These are phyloP conservation scores for Clusia tigrina DNA, from an alignment of 2,888 invertebrate species.

Conservation along the genomic window DNA sequence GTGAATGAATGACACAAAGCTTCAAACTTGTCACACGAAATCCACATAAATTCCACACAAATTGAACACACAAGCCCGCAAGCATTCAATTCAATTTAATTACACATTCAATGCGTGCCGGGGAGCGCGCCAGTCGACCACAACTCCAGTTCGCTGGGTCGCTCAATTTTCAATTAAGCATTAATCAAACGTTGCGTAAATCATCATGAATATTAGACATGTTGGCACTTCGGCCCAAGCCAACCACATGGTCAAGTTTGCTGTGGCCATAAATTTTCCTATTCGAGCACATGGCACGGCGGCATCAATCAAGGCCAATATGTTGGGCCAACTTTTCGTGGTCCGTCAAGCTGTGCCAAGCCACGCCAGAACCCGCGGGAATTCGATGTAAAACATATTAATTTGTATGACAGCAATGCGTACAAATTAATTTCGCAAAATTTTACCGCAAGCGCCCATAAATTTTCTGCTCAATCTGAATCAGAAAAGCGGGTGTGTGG, in stretches of 20 bases:
- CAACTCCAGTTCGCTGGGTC: background rate
- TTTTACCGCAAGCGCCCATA: no score
- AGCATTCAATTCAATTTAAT: background rate
- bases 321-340: background rate
- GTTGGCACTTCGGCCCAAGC: background rate
- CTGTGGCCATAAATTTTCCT: background rate
- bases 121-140: background rate
- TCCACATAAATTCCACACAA: no score
- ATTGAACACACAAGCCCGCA: background rate
- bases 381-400: no score
- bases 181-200: constrained; percentile 4
- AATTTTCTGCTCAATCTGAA: no score
- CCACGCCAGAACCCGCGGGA: no score
- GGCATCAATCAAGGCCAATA: background rate
- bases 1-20: no score
- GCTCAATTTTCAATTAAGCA: background rate
- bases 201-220: background rate
- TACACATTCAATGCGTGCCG: background rate
- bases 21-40: no score
- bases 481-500: no score
- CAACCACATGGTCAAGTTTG: background rate
- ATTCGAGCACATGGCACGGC: background rate
- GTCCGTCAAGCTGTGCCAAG: no score
- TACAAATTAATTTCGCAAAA: no score
- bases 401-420: no score